Percentiles rank a stretch among this genome's conserved stretches.
phyloP scores from a whole-genome alignment of 2,888 invertebrate species.

The Cantharis rufa region DNA sequence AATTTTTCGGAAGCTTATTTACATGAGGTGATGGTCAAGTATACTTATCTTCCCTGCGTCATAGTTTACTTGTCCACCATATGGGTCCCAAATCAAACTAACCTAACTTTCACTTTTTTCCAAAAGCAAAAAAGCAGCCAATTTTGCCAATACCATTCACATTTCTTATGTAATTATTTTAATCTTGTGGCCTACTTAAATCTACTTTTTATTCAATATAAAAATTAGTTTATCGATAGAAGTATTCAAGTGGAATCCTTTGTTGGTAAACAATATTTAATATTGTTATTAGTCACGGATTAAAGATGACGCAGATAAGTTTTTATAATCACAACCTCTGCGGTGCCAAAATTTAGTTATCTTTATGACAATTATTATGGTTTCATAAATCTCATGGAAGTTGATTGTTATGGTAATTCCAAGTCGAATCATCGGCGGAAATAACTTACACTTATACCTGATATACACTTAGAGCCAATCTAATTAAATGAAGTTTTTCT shows the following conservation, averaged over 20 bases:
- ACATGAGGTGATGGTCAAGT: neutral
- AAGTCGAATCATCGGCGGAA: neutral
- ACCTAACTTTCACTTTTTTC: neutral
- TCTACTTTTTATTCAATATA: neutral
- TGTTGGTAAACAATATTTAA: neutral
- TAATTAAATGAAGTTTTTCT: too few relatives aligned
- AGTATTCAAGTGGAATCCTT: neutral
- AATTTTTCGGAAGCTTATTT: neutral
- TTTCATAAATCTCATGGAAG: neutral
- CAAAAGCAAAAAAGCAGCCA: neutral
- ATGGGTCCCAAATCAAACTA: neutral
- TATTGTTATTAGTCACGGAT: neutral
- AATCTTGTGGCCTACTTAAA: neutral
- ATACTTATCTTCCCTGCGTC: neutral
- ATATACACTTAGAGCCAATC: neutral
- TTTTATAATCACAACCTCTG: neutral
- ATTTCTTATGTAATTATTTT: neutral
- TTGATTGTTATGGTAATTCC: neutral
- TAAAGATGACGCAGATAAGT: neutral
- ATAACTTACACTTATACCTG: neutral
- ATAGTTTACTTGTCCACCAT: neutral
- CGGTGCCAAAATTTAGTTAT: neutral
- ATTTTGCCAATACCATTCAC: neutral
- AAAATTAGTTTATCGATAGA: neutral
- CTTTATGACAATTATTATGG: neutral